Conservation (phyloP, 2,113 vertebrate species). For the Ciconia maguari region DNA sequence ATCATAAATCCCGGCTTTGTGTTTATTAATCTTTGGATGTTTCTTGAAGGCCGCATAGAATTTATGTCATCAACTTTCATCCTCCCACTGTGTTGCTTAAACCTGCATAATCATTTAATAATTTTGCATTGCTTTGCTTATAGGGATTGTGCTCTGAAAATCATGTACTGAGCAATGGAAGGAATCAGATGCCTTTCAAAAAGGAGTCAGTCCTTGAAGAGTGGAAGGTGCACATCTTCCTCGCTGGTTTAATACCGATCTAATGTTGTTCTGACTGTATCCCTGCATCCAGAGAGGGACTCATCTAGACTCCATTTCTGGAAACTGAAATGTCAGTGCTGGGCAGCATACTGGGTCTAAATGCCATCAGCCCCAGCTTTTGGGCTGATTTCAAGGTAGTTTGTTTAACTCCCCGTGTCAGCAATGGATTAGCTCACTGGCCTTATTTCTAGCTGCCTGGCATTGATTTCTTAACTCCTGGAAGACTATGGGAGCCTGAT, state of each 20-base stretch:
- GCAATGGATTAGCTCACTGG: not conserved
- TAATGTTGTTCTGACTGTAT: not conserved
- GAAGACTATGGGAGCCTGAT: not conserved
- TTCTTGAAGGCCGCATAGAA: not conserved
- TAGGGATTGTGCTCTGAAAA: not conserved
- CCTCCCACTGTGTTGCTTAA: conserved; percentile 13
- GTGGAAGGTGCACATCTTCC: not conserved
- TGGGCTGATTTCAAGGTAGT: not conserved
- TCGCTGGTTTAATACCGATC: not conserved
- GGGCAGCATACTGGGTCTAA: not conserved
- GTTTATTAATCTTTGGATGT: conserved; percentile 18
- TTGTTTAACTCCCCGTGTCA: not conserved
- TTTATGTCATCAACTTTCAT: not conserved
- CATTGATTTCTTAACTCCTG: not conserved
- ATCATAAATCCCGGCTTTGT: conserved; percentile 41
- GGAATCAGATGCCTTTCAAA: not conserved
- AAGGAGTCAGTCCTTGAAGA: not conserved
- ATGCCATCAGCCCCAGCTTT: not conserved
- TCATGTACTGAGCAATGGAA: not conserved
- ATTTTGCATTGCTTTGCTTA: not conserved
- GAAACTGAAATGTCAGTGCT: not conserved
- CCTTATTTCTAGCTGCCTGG: not conserved
- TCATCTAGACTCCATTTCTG: not conserved
- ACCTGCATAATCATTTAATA: not conserved
- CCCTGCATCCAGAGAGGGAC: not conserved